Evolutionary conservation across 2,113 vertebrate species (phyloP).

Genomic region (Alligator mississippiensis): DNA sequence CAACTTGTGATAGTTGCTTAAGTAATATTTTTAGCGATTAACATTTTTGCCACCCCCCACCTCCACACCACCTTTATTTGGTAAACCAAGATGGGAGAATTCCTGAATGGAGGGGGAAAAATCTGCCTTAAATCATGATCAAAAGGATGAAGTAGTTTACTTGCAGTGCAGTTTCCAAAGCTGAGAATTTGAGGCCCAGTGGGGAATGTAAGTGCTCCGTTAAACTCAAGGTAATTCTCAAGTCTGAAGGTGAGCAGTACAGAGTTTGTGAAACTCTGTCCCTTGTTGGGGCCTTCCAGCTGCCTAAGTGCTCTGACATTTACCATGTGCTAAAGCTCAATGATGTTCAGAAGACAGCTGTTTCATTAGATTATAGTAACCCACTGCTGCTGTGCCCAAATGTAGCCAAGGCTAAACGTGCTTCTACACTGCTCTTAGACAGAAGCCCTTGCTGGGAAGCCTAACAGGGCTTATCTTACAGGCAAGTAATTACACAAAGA

Average conservation of each 20-base stretch:
- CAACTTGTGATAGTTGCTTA: not conserved
- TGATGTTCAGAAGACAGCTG: not conserved
- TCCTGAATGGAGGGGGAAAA: conserved; percentile 7
- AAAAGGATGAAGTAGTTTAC: not conserved
- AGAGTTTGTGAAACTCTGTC: conserved; percentile 21
- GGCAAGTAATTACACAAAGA: not conserved
- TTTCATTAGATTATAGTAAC: not conserved
- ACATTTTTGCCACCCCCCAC: not conserved
- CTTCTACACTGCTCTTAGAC: not conserved
- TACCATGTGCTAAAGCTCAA: not conserved
- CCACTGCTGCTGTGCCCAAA: not conserved
- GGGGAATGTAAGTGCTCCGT: conserved; percentile 9
- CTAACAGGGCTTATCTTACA: not conserved
- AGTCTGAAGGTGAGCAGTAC: not conserved
- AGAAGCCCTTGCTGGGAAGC: not conserved
- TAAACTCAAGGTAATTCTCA: conserved; percentile 21
- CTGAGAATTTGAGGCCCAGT: conserved; percentile 25
- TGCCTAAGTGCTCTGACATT: not conserved
- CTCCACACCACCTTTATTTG: not conserved
- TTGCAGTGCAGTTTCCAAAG: conserved; percentile 41
- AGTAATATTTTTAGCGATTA: conserved; percentile 17
- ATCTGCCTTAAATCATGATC: not conserved
- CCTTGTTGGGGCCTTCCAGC: not conserved
- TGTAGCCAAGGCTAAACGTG: not conserved
- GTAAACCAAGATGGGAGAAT: not conserved